These are phyloP conservation scores for Pseudomyrmex pallidus DNA, from an alignment of 1,140 invertebrate species.

Conservation along the genomic window DNA sequence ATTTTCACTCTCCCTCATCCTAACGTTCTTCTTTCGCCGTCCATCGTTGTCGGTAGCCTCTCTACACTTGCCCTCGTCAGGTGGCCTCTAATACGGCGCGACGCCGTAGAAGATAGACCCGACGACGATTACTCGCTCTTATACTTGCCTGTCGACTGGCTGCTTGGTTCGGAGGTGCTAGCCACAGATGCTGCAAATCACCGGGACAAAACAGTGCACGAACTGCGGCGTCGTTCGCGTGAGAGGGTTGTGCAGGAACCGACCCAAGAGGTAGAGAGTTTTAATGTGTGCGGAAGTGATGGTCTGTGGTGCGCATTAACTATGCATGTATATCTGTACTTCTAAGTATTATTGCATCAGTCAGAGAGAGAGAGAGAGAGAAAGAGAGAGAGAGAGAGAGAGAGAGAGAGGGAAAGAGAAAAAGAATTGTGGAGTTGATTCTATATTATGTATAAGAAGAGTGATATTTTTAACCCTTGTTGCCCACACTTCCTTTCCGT, in stretches of 20 bases:
- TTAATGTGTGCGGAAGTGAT: constrained; percentile 43
- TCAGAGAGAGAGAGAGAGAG: not conserved
- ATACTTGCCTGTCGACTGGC: constrained; percentile 4
- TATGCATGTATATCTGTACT: not conserved
- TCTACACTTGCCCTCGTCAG: not conserved
- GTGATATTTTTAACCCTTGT: no score
- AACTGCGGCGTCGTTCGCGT: constrained; percentile 75
- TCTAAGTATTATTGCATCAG: constrained; percentile 16
- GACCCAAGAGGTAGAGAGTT: constrained; percentile 9
- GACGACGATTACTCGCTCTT: constrained; percentile 35
- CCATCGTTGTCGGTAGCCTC: not conserved
- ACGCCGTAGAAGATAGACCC: constrained; percentile 43
- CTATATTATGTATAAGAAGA: no score
- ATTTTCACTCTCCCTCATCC: constrained; percentile 62
- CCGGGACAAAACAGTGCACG: constrained; percentile 80
- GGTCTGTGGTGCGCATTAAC: constrained; percentile 39
- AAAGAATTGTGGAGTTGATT: not conserved
- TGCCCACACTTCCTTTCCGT: no score
- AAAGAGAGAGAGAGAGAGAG: not conserved
- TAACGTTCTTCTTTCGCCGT: not conserved
- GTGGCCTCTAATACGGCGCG: constrained; percentile 58
- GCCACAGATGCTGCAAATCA: constrained; percentile 84
- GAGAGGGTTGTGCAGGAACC: constrained; percentile 47
- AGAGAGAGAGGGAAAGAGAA: no score
- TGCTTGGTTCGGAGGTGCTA: constrained; percentile 74